Evolutionary conservation across 2,888 invertebrate species (phyloP), one percentile per base, ranked within the genome.

Genomic region (Omphaloscelis lunosa): DNA sequence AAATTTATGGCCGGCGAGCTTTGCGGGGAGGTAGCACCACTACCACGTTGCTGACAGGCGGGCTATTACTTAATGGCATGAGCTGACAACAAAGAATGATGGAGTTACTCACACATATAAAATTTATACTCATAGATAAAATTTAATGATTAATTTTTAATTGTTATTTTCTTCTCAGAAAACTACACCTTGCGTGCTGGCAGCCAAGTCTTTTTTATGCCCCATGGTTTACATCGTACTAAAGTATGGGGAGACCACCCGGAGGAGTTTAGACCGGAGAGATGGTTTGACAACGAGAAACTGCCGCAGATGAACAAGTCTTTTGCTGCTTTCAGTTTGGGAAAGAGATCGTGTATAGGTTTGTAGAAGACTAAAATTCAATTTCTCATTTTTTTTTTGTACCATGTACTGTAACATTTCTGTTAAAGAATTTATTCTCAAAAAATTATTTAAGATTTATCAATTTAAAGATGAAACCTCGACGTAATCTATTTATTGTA

Each of bases 241-340:
- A 61, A 80, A 0, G 62, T 80, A 0, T 93, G 92, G 92, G 92
- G 91, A 0, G 90, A 92, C 59, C 86, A 67, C 15, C 48, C 84
- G 0, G 84, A 88, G 0, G 63, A 83, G 56, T 93, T 90, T 75
- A 86, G 72, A 8, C 93, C 92, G 0, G 92, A 91, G 41, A 79
- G 93, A 41, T 93, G 93, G 92, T 66, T 92, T 39, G 79, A 89
- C 11, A 71, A 72, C 0, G 70, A 59, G 1, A 80, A 34, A 89
- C 89, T 1, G 56, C 80, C 73, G 1, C 66, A 67, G 29, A 83
- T 39, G 91, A 87, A 70, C 65, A 82, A 5, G 84, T 74, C 72
- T 72, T 83, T 67, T 67, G 72, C 72, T 20, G 77, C 82, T 0
- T 91, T 91, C 61, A 89, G 91, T 29, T 56, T 89, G 9, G 90